Conservation (phyloP, 2,113 vertebrate genomes). For the Chinchilla lanigera region DNA sequence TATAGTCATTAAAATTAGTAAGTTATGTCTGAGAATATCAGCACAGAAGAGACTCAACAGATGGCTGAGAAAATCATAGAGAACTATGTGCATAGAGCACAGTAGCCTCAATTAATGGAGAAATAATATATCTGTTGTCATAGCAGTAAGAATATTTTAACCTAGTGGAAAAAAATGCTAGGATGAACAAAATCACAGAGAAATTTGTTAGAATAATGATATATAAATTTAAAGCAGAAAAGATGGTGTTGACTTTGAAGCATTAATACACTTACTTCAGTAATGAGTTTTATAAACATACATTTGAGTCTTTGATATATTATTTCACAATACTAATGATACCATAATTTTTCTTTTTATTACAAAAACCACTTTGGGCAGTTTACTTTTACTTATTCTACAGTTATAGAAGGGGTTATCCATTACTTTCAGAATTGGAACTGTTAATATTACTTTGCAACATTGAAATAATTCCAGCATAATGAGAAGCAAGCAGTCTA, state of each 20-base stretch:
- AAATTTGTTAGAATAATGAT: neutral
- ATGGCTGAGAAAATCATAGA: neutral
- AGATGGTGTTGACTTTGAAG: neutral
- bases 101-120: neutral
- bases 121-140: neutral
- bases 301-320: neutral
- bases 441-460: conserved; percentile 63
- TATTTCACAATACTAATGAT: neutral
- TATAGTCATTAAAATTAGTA: conserved; percentile 40
- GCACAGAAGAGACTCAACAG: neutral
- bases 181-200: neutral
- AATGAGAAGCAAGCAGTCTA: conserved; percentile 76
- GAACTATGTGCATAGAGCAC: neutral
- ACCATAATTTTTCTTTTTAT: conserved; percentile 78
- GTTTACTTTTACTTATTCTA: conserved; percentile 75
- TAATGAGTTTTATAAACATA: neutral
- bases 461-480: conserved; percentile 69
- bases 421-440: conserved; percentile 66
- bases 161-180: neutral
- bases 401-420: conserved; percentile 43
- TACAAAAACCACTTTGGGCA: conserved; percentile 72
- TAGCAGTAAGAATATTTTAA: neutral
- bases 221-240: neutral
- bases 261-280: neutral
- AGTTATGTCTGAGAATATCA: conserved; percentile 33